A percentile compares a stretch with the other conserved stretches of the same genome.
phyloP scores from a whole-genome alignment of 2,797 vertebrate species.

The Zalophus californianus region DNA sequence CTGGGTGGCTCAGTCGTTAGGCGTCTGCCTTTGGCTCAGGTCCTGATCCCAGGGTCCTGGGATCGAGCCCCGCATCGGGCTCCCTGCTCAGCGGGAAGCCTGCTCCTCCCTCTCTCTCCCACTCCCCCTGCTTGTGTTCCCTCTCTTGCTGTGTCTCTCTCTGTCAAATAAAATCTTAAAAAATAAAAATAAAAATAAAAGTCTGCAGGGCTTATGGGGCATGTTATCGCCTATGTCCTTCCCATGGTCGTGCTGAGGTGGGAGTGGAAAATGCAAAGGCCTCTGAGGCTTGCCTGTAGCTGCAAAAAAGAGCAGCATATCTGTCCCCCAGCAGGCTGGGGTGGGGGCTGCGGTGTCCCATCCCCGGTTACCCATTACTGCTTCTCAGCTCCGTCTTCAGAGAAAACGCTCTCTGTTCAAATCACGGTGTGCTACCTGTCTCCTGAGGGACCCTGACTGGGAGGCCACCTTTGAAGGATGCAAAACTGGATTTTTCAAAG shows the following conservation, averaged over 20 bases:
- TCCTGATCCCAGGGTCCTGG: background rate
- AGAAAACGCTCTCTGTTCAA: background rate
- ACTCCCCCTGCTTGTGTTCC: too few species aligned
- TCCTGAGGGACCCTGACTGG: background rate
- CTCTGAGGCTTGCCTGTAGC: background rate
- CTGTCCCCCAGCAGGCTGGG: background rate
- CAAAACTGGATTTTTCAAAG: background rate
- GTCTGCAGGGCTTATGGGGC: background rate
- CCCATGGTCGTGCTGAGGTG: background rate
- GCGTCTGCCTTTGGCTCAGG: background rate
- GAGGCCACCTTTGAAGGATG: background rate
- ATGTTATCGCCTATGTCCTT: background rate
- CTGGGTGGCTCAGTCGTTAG: background rate
- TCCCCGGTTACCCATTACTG: accelerated
- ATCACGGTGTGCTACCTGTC: background rate
- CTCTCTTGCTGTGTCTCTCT: too few species aligned
- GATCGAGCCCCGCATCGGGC: too few species aligned
- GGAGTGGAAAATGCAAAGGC: background rate
- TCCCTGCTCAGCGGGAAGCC: too few species aligned
- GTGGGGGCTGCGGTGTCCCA: background rate
- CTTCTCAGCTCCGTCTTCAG: background rate
- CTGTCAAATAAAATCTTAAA: too few species aligned
- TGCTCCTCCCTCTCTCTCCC: too few species aligned
- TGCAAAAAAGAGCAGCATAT: background rate
- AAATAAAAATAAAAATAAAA: background rate